Base-by-base conservation (phyloP, 2,113 vertebrate genomes). In the Eretmochelys imbricata region DNA sequence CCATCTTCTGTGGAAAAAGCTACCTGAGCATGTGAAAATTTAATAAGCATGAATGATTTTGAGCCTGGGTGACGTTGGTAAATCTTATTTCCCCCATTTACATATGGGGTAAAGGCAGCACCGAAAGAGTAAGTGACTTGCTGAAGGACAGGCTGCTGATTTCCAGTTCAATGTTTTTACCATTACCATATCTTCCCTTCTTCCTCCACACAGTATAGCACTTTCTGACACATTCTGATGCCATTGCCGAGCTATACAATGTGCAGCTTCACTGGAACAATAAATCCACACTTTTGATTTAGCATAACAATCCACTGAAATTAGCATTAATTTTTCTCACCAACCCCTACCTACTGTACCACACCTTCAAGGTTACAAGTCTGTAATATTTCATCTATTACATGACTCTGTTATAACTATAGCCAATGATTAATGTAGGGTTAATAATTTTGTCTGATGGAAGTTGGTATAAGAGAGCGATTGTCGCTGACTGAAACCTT, bases 371-470 rank as follows among this genome's bases (percentile, higher is more conserved):
- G 12, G 75, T 29, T 78, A 78, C 24, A 49, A n/a, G 79, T 82
- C 69, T 76, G 59, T 84, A 69, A 82, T 84, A 29, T 91, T 90
- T 80, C 85, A 85, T 51, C 81, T 85, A 24, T 91, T 91, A 22
- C 50, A 42, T 88, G 91, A 91, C 82, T 94, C 82, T 42, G 16
- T 29, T 54, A 35, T 93, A 88, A 93, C 86, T 94, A 42, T 55
- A 1, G 20, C 51, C 46, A 87, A 0, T 92, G 93, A 96, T 93
- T 92, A 95, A 96, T 76, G 42, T n/a, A 51, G 29, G 84, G 87
- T 95, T 96, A 95, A 94, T 96, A 89, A 93, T 49, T 96, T 89
- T 82, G 80, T 87, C 79, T 0, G 0, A 59, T 75, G 65, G 87
- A 83, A 10, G 24, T 2, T 85, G 84, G 22, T 87, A 53, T 82